Evolutionary conservation across 2,797 vertebrate species (phyloP).

Genomic region (Tadarida brasiliensis): DNA sequence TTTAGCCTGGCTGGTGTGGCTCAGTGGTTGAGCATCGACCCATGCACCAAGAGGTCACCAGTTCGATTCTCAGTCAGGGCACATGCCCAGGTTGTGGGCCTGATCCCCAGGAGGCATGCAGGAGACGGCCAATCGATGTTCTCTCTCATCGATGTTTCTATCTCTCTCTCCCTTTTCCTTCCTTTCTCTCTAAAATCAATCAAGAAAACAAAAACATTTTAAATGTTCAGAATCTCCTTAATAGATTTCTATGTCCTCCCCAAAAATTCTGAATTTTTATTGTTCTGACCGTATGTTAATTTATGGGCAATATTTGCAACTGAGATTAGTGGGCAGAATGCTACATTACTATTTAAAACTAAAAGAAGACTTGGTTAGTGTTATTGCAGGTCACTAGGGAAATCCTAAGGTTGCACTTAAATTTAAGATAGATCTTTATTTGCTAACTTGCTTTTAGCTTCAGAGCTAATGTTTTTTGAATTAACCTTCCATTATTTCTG

Average conservation of each 20-base stretch:
- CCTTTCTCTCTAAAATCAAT: too few species aligned
- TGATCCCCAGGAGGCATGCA: too few species aligned
- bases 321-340: background rate
- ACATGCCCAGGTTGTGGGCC: too few species aligned
- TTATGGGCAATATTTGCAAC: background rate
- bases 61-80: too few species aligned
- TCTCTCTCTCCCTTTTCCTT: too few species aligned
- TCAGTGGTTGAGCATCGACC: too few species aligned
- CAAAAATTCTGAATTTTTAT: constrained; percentile 17
- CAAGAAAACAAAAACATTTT: background rate
- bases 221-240: background rate
- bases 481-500: background rate
- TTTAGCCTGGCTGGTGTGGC: background rate
- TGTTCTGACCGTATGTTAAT: background rate
- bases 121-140: too few species aligned
- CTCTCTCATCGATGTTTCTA: too few species aligned
- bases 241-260: background rate
- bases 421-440: background rate
- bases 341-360: background rate
- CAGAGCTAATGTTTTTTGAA: background rate
- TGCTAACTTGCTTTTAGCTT: background rate
- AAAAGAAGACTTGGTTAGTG: background rate
- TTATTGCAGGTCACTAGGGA: background rate
- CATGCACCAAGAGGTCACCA: too few species aligned
- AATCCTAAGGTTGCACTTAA: background rate